Evolutionary conservation across 2,797 vertebrate species (phyloP).

Genomic region (Gephyroberyx darwinii): DNA sequence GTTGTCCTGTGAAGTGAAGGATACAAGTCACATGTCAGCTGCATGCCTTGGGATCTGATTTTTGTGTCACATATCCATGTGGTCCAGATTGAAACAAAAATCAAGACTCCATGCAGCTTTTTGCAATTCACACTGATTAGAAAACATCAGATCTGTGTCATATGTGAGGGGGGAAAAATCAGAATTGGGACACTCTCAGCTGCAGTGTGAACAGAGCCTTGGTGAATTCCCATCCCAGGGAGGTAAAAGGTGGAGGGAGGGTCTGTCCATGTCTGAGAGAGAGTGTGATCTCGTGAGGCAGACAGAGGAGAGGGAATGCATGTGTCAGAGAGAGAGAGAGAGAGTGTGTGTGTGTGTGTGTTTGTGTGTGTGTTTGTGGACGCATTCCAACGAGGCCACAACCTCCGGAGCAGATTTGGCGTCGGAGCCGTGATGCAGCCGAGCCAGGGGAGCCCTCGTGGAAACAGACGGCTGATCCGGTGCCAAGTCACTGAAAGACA

Average conservation of each 20-base stretch:
- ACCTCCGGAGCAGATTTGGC: slow-evolving; percentile 55
- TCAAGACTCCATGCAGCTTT: too few relatives aligned
- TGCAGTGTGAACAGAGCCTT: slow-evolving; percentile 3
- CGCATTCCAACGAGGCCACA: slow-evolving; percentile 61
- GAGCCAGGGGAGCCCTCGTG: slow-evolving; percentile 19
- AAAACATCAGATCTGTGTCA: too few relatives aligned
- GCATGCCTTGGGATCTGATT: too few relatives aligned
- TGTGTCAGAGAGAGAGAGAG: slow-evolving; percentile 17
- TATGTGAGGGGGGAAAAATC: too few relatives aligned
- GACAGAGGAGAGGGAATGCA: slow-evolving; percentile 8
- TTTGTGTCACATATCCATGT: too few relatives aligned
- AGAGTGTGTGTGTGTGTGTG: background rate
- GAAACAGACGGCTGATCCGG: slow-evolving; percentile 37
- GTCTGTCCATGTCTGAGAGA: background rate
- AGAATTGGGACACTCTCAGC: background rate
- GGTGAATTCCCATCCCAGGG: slow-evolving; percentile 20
- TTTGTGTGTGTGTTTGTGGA: slow-evolving; percentile 55
- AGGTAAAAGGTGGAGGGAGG: slow-evolving; percentile 3
- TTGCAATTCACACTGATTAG: too few relatives aligned
- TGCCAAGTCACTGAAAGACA: slow-evolving; percentile 51
- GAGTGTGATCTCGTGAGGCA: slow-evolving; percentile 3
- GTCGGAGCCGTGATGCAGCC: slow-evolving; percentile 25
- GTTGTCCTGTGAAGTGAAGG: too few relatives aligned
- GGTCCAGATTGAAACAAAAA: too few relatives aligned
- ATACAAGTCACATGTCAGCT: too few relatives aligned